Evolutionary conservation across 2,797 vertebrate genomes (phyloP).

Genomic region (Etheostoma nigrum): DNA sequence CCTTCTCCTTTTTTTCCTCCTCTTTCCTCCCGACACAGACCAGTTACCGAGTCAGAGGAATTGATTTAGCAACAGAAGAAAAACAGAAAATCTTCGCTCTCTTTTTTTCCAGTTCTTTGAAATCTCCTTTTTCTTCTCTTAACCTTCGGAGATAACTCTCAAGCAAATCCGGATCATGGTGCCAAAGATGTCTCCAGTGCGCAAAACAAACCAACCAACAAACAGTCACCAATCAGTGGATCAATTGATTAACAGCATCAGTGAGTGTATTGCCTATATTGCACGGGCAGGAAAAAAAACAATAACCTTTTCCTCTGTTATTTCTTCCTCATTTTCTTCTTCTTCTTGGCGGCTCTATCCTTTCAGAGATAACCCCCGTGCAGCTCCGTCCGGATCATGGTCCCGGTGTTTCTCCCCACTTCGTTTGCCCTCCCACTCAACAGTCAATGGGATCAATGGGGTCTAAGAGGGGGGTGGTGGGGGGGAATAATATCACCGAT

Average conservation of each 20-base stretch:
- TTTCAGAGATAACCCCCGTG: slow-evolving; percentile 30
- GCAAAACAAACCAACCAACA: slow-evolving; percentile 14
- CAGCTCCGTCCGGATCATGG: slow-evolving; percentile 91
- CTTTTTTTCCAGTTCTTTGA: background rate
- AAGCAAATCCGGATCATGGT: slow-evolving; percentile 47
- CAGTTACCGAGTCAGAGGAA: slow-evolving; percentile 18
- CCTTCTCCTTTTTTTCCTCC: background rate
- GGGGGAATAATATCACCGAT: slow-evolving; percentile 17
- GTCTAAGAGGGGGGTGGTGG: background rate
- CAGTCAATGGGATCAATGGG: slow-evolving; percentile 28
- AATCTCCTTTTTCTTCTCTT: slow-evolving; percentile 20
- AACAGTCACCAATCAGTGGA: slow-evolving; percentile 29
- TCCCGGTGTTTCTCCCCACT: slow-evolving; percentile 36
- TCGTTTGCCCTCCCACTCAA: slow-evolving; percentile 17
- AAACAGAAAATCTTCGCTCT: slow-evolving; percentile 5
- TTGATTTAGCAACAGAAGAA: background rate
- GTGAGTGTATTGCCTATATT: background rate
- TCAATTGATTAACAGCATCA: background rate
- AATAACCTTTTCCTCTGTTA: background rate
- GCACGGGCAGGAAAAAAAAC: background rate
- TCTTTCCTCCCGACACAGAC: background rate
- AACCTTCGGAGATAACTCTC: slow-evolving; percentile 46
- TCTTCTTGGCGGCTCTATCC: slow-evolving; percentile 18
- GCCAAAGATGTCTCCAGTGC: slow-evolving; percentile 32
- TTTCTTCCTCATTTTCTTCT: background rate